Base-by-base conservation (phyloP, 1,140 invertebrate genomes). In the Atta colombica region DNA sequence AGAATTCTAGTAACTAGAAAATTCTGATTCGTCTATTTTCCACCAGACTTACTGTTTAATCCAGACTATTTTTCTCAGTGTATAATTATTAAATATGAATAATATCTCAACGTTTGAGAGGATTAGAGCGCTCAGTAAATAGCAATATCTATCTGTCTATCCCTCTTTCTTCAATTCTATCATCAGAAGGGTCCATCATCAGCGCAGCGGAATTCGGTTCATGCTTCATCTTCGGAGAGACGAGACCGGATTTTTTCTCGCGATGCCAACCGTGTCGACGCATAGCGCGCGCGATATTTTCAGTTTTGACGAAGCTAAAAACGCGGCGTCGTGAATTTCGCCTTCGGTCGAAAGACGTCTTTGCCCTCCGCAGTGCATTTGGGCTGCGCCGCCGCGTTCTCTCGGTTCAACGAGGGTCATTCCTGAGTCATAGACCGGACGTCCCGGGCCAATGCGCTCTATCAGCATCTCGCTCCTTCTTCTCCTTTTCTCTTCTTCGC, bases 371-470 rank as follows among this genome's bases (percentile, higher is more conserved):
- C 82, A 90, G 87, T 91, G 92, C 91, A 78, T 92, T 92, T 92
- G 84, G 91, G 90, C 87, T 92, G 89, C 91, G 90, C 85, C 91
- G 91, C 91, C 12, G 49, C 49, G 49, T 16, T 53, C 89, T 93
- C 92, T 87, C 92, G 92, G 92, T 93, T 94, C 93, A 93, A 90
- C 90, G 88, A 94, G 93, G 92, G 92, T 94, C 94, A 94, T 93
- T 92, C 92, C 91, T 94, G 93, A 95, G 94, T 95, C 94, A 95
- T 68, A 91, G 92, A 93, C 92, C 93, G 92, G 92, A 93, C 92
- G 93, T 85, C 45, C 86, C 86, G 90, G 91, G 92, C 91, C 91
- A 93, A 92, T 88, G 92, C 49, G 86, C 88, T 89, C 89, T 60
- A 68, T 71, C 87, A 58, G 4, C 55, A 45, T 12, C 65, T 58